Evolutionary conservation across 2,888 invertebrate genomes (phyloP).

Genomic region (Cheilosia scutellata): DNA sequence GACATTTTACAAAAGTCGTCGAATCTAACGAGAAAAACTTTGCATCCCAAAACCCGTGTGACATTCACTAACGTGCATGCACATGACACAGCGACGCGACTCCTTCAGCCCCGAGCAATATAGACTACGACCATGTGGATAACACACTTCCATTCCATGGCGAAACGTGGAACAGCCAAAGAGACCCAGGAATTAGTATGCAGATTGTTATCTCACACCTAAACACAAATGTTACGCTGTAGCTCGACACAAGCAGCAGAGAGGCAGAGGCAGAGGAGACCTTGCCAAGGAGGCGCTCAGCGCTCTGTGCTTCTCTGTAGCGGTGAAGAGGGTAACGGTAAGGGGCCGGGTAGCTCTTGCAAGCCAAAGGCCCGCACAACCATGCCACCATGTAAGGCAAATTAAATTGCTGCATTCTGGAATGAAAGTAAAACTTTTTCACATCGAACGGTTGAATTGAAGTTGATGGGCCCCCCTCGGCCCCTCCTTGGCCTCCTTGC

Average conservation of each 20-base stretch:
- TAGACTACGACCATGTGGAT: slow-evolving; percentile 8
- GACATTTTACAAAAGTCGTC: slow-evolving; percentile 39
- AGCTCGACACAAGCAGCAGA: slow-evolving; percentile 1
- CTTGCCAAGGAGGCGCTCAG: slow-evolving; percentile 43
- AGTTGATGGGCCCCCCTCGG: neutral
- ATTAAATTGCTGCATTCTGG: slow-evolving; percentile 70
- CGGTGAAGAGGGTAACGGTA: slow-evolving; percentile 22
- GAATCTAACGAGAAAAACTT: slow-evolving; percentile 46
- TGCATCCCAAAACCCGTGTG: slow-evolving; percentile 36
- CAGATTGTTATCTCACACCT: slow-evolving; percentile 75
- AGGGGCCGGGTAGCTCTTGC: slow-evolving; percentile 5
- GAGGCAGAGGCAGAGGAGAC: slow-evolving; percentile 28
- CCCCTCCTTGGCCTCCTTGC: neutral
- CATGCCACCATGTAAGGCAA: slow-evolving; percentile 64
- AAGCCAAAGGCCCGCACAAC: slow-evolving; percentile 27
- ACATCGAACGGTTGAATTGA: slow-evolving; percentile 45
- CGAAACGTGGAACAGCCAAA: slow-evolving; percentile 8
- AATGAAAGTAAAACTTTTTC: slow-evolving; percentile 74
- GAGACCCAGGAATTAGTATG: slow-evolving; percentile 64
- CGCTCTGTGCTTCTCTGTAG: neutral
- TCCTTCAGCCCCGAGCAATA: neutral
- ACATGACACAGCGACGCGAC: slow-evolving; percentile 30
- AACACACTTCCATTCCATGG: slow-evolving; percentile 18
- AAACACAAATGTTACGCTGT: slow-evolving; percentile 62
- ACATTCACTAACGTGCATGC: slow-evolving; percentile 51